These are phyloP conservation scores for Hyles euphorbiae DNA, from an alignment of 1,140 invertebrate genomes.

Conservation along the genomic window DNA sequence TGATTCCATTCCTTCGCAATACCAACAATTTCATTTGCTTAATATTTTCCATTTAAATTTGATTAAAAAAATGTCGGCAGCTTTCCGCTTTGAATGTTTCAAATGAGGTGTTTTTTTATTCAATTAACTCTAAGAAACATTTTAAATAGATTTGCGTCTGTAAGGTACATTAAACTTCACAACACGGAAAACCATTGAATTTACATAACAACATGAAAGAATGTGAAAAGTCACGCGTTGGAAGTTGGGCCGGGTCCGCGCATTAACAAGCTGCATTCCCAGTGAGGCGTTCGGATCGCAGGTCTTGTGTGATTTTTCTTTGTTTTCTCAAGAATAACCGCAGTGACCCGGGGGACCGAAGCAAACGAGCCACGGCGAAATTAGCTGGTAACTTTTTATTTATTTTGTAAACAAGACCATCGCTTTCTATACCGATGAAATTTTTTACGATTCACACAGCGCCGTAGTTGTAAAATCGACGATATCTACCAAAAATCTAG, in stretches of 20 bases:
- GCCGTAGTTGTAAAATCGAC: neutral
- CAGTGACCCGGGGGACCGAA: slow-evolving; percentile 25
- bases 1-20: no score
- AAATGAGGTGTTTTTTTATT: no score
- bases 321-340: slow-evolving; percentile 44
- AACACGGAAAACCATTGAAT: no score
- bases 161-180: no score
- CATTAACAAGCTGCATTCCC: slow-evolving; percentile 3
- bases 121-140: no score
- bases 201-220: no score
- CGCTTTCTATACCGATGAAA: slow-evolving; percentile 4
- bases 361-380: slow-evolving; percentile 22
- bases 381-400: slow-evolving; percentile 25
- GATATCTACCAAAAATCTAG: slow-evolving; percentile 1
- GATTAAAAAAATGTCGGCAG: neutral
- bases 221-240: no score
- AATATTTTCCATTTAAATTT: neutral
- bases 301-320: slow-evolving; percentile 29
- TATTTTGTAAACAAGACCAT: slow-evolving; percentile 18
- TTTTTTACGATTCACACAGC: slow-evolving; percentile 2
- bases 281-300: slow-evolving; percentile 27
- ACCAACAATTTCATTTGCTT: no score
- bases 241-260: neutral
- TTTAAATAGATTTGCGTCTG: no score
- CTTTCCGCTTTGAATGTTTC: no score